Evolutionary conservation across 2,113 vertebrate genomes (phyloP), one percentile per base, ranked within the genome.

Genomic region (Hippocampus barbouri): DNA sequence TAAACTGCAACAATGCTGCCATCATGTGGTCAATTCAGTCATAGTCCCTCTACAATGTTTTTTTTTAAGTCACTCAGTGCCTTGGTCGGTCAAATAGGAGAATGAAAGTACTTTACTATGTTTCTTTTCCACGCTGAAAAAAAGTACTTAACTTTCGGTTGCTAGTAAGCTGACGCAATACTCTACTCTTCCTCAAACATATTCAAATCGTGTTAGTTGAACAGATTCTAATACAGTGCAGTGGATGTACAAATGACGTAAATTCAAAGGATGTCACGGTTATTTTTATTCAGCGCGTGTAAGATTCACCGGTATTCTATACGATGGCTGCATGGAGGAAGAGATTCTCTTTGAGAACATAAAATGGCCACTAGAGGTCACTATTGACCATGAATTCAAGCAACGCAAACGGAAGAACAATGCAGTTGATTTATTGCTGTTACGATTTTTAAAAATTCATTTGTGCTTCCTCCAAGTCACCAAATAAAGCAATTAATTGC

Each of bases 1-100:
- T 11, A 6, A 45, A 54, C 30, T 20, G 74, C 57, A 41, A 20
- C 82, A 76, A 85, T 83, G 83, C 80, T 90, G 86, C 86, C 86
- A 81, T 74, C 89, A 77, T 76, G 80, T 79, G 89, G 79, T 30
- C 34, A 2, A 30, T 0, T 43, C n/a, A 8, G 2, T 43, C 20
- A 64, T 64, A 10, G 34, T 12, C 9, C 9, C 5, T 21, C 18
- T 65, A 23, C 6, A 25, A 1, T 51, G 16, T 61, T 20, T 8
- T 61, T 60, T 60, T 34, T 53, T 23, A 0, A 23, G n/a, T n/a
- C 20, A 10, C 21, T n/a, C 53, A 23, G 53, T 56, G 3, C 9
- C 10, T 23, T n/a, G 51, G 51, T 54, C 51, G 21, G 2, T 54
- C 21, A 54, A 54, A 56, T 56, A 56, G 1, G 8, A 56, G 21